Percentiles rank a stretch among this genome's conserved stretches.
phyloP scores from a whole-genome alignment of 2,797 vertebrate species.

The Podargus strigoides region DNA sequence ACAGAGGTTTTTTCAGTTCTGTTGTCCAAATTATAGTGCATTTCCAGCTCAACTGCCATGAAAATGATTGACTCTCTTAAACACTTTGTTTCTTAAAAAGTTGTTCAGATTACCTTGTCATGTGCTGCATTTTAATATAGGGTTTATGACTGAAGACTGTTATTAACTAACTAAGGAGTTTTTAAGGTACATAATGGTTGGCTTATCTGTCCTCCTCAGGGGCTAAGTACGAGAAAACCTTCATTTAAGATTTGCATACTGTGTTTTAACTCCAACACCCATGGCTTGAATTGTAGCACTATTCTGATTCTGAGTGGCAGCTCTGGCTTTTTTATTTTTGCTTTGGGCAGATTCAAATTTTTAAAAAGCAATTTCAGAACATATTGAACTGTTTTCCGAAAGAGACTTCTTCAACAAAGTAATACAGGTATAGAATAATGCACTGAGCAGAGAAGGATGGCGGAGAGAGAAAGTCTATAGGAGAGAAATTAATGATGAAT shows the following conservation, averaged over 20 bases:
- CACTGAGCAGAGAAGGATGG: background rate
- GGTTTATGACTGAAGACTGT: background rate
- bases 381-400: background rate
- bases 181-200: background rate
- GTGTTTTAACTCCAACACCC: background rate
- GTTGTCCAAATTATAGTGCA: background rate
- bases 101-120: background rate
- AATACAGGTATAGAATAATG: background rate
- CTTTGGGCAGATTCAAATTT: background rate
- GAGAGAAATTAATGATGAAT: background rate
- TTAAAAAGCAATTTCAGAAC: rapidly evolving
- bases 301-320: background rate
- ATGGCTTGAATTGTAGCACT: background rate
- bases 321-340: background rate
- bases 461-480: background rate
- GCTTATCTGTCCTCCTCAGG: background rate
- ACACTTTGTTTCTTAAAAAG: background rate
- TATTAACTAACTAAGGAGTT: background rate
- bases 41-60: background rate
- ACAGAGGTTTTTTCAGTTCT: background rate
- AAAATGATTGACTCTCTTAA: background rate
- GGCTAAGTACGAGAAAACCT: background rate
- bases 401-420: background rate
- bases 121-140: background rate
- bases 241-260: background rate